phyloP scores from a whole-genome alignment of 2,888 invertebrate species.

The Polymixis flavicincta region DNA sequence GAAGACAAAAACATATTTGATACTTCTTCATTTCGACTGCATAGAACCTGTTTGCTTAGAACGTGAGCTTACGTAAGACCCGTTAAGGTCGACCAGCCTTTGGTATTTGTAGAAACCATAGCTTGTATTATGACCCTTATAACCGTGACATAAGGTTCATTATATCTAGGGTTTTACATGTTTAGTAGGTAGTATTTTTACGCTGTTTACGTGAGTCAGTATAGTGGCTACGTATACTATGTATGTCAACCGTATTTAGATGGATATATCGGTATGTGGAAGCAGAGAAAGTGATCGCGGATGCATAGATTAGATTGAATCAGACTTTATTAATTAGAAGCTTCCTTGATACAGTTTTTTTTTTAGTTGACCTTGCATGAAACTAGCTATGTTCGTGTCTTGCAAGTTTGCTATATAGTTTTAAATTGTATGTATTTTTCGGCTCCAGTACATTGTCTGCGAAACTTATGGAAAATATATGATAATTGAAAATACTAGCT shows the following conservation, averaged over 20 bases:
- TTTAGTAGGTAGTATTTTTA: conserved; percentile 59
- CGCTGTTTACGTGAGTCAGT: conserved; percentile 65
- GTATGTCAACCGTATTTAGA: conserved; percentile 57
- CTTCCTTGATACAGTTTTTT: not conserved
- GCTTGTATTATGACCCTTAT: conserved; percentile 55
- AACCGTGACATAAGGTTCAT: conserved; percentile 58
- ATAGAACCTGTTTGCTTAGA: conserved; percentile 66
- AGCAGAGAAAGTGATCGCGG: conserved; percentile 53
- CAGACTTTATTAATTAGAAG: not conserved
- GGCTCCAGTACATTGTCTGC: not conserved
- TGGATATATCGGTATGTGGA: conserved; percentile 25
- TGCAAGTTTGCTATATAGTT: not conserved
- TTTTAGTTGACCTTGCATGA: not conserved
- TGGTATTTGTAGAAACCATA: conserved; percentile 59
- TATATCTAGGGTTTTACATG: conserved; percentile 38
- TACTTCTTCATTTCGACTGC: conserved; percentile 54
- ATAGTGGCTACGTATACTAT: conserved; percentile 36
- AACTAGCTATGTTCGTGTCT: not conserved
- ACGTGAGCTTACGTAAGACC: conserved; percentile 71
- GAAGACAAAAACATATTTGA: conserved; percentile 19
- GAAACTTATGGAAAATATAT: not conserved
- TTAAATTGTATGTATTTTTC: too few species aligned
- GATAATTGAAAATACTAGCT: too few species aligned
- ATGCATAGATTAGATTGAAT: conserved; percentile 15
- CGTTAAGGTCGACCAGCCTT: conserved; percentile 73